Evolutionary conservation across 1,140 invertebrate species (phyloP).

Genomic region (Harlomillsia oculata): DNA sequence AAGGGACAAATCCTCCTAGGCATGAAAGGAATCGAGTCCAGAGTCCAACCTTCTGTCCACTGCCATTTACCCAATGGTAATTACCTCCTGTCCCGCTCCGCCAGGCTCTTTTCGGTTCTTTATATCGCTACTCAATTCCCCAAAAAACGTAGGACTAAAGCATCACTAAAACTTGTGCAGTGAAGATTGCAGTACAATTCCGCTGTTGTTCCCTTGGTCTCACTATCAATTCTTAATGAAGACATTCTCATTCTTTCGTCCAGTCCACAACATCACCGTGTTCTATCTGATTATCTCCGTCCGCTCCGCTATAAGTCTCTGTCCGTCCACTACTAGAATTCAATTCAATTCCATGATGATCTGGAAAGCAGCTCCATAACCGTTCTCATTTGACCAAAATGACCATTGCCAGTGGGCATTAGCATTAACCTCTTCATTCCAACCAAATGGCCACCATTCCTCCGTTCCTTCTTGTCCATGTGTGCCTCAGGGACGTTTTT

Average conservation of each 20-base stretch:
- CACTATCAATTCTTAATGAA: constrained; percentile 15
- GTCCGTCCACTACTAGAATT: background rate
- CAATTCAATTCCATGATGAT: too few relatives aligned
- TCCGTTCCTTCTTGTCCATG: too few relatives aligned
- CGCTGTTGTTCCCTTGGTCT: constrained; percentile 1
- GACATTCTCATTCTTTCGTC: constrained; percentile 11
- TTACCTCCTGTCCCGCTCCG: background rate
- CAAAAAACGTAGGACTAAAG: too few relatives aligned
- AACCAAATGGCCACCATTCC: too few relatives aligned
- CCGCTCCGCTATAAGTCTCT: background rate
- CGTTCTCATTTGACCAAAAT: background rate
- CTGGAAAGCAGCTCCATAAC: too few relatives aligned
- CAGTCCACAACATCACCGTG: background rate
- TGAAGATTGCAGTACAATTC: background rate
- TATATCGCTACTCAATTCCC: too few relatives aligned
- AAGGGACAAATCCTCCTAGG: background rate
- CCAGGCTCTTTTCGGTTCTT: too few relatives aligned
- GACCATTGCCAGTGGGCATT: background rate
- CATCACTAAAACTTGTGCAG: too few relatives aligned
- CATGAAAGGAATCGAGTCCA: constrained; percentile 5
- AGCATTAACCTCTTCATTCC: too few relatives aligned
- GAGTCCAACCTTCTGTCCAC: background rate
- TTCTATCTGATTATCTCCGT: background rate
- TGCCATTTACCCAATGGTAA: background rate
- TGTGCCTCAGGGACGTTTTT: too few relatives aligned